Percentiles rank a stretch among this genome's conserved stretches.
Conservation (phyloP, 2,888 invertebrate genomes). For the Ditylenchus weischeri region DNA sequence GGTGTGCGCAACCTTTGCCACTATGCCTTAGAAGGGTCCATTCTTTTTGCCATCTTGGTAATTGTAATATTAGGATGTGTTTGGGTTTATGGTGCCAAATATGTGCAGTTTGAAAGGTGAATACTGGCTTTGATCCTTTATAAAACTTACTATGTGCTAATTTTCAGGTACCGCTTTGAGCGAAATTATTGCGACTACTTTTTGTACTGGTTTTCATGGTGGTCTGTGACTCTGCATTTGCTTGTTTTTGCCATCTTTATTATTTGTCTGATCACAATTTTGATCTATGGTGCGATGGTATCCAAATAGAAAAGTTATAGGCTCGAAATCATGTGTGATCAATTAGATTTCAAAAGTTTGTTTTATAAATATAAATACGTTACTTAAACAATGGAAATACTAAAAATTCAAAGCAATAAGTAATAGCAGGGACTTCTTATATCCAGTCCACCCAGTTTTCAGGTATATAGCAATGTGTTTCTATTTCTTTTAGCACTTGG, state of each 20-base stretch:
- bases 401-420: neutral
- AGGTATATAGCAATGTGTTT: too few species aligned
- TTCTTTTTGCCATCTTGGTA: slow-evolving; percentile 47
- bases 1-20: slow-evolving; percentile 29
- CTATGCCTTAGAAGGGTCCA: slow-evolving; percentile 45
- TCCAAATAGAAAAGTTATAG: slow-evolving; percentile 4
- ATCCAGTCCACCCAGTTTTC: too few species aligned
- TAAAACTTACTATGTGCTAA: too few species aligned
- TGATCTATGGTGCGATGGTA: slow-evolving; percentile 36
- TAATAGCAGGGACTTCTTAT: too few species aligned
- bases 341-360: too few species aligned
- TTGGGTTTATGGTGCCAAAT: slow-evolving; percentile 52
- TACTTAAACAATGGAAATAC: neutral
- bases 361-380: neutral
- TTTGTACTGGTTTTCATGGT: slow-evolving; percentile 33
- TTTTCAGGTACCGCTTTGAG: slow-evolving; percentile 19
- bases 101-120: slow-evolving; percentile 19
- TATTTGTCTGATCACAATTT: slow-evolving; percentile 34
- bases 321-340: too few species aligned
- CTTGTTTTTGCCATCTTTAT: slow-evolving; percentile 37
- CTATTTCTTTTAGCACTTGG: too few species aligned
- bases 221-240: slow-evolving; percentile 36
- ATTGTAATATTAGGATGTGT: slow-evolving; percentile 53
- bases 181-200: slow-evolving; percentile 21
- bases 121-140: too few species aligned